These are phyloP conservation scores for Eciton burchellii DNA, from an alignment of 1,140 invertebrate genomes.

Conservation along the genomic window DNA sequence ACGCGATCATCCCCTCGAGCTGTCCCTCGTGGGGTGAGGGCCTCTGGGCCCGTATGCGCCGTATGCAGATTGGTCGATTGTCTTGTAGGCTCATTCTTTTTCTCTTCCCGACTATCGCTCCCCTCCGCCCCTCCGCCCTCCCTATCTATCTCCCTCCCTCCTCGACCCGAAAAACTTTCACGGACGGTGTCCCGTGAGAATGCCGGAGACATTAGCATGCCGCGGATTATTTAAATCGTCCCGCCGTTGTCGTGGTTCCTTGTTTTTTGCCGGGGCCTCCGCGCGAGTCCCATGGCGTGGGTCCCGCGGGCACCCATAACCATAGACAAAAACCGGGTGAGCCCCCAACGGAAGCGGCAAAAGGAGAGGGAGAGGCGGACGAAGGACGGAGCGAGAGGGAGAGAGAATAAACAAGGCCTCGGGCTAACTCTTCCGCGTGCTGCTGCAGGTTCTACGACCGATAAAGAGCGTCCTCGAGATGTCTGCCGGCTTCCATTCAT, in stretches of 20 bases:
- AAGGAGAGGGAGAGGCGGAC: background rate
- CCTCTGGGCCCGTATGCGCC: slow-evolving; percentile 60
- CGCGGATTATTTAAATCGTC: slow-evolving; percentile 81
- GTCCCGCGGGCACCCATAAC: slow-evolving; percentile 61
- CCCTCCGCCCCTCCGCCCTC: slow-evolving; percentile 4
- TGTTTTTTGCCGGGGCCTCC: slow-evolving; percentile 74
- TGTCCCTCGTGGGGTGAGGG: slow-evolving; percentile 38
- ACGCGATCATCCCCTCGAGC: slow-evolving; percentile 62
- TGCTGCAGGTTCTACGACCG: slow-evolving; percentile 42
- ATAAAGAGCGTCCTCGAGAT: slow-evolving; percentile 65
- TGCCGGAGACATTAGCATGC: slow-evolving; percentile 78
- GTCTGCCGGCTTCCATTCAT: slow-evolving; percentile 65
- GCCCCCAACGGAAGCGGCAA: slow-evolving; percentile 17
- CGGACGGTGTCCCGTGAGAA: slow-evolving; percentile 72
- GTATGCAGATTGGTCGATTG: slow-evolving; percentile 78
- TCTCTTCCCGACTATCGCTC: slow-evolving; percentile 51
- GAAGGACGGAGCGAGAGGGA: background rate
- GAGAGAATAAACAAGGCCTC: slow-evolving; percentile 32
- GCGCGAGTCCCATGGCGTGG: slow-evolving; percentile 61
- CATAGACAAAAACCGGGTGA: slow-evolving; percentile 73
- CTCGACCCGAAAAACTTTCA: slow-evolving; percentile 21
- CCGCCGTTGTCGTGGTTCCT: slow-evolving; percentile 76
- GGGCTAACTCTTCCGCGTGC: slow-evolving; percentile 59
- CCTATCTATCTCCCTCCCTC: background rate
- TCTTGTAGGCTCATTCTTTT: slow-evolving; percentile 72